A percentile compares a stretch with the other conserved stretches of the same genome.
phyloP scores from a whole-genome alignment of 2,888 invertebrate genomes.

The Cosmia pyralina region DNA sequence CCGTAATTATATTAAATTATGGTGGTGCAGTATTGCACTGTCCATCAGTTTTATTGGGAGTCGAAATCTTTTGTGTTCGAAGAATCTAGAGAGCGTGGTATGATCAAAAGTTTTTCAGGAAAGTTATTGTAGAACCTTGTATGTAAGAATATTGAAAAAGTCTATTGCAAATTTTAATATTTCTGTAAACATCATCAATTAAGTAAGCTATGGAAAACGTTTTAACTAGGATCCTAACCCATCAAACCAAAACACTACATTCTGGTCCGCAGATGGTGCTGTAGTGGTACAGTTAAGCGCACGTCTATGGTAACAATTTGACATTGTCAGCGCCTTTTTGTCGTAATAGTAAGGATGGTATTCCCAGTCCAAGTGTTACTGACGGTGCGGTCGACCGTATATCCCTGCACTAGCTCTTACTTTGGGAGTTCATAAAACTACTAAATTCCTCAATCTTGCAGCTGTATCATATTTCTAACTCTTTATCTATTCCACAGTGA shows the following conservation, averaged over 20 bases:
- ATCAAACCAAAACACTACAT: neutral
- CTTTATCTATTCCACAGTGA: conserved; percentile 76
- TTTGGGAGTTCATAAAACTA: no score
- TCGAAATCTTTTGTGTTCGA: conserved; percentile 7
- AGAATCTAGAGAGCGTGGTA: neutral
- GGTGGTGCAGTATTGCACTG: neutral
- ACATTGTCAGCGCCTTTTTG: neutral
- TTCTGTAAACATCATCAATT: neutral
- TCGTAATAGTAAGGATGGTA: neutral
- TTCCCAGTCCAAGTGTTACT: neutral
- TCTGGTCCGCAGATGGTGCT: neutral
- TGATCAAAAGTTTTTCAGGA: neutral
- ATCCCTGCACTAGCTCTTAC: neutral
- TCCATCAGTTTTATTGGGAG: neutral
- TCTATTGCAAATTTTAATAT: conserved; percentile 12
- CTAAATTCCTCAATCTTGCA: neutral
- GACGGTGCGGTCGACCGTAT: neutral
- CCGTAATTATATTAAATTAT: conserved; percentile 7
- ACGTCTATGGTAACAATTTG: neutral
- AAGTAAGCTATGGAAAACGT: no score
- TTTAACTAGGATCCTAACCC: no score
- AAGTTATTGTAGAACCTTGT: neutral
- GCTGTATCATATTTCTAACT: conserved; percentile 3
- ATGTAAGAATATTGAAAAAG: neutral
- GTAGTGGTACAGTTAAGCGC: neutral